These are phyloP conservation scores for Euphonia xanthogaster DNA, from an alignment of 2,797 vertebrate species.

Conservation along the genomic window DNA sequence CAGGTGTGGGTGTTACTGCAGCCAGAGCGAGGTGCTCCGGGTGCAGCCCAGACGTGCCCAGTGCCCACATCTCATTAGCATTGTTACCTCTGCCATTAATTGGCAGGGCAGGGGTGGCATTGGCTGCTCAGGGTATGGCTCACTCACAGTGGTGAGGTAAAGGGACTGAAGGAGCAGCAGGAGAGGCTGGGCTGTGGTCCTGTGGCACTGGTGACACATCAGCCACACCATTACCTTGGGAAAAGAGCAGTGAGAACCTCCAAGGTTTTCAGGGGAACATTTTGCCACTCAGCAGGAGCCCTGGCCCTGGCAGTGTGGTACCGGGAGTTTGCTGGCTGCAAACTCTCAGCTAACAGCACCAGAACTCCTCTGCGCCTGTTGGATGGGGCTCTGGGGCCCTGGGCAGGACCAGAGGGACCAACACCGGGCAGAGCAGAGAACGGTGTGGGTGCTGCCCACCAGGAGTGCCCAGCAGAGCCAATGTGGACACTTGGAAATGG, in stretches of 20 bases:
- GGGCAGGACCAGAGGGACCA: not conserved
- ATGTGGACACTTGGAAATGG: fast-evolving
- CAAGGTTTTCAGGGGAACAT: not conserved
- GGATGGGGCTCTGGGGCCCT: not conserved
- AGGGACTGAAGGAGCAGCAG: not conserved
- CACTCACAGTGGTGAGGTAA: fast-evolving
- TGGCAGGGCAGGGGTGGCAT: not conserved
- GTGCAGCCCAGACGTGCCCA: fast-evolving
- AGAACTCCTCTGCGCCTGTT: not conserved
- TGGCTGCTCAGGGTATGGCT: fast-evolving
- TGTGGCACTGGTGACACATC: not conserved
- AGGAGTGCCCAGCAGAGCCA: not conserved
- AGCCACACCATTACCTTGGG: not conserved
- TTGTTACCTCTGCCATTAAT: not conserved
- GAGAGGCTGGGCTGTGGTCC: not conserved
- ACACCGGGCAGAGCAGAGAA: fast-evolving
- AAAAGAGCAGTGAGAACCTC: not conserved
- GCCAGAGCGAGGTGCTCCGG: fast-evolving
- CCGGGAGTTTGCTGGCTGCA: not conserved
- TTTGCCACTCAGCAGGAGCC: not conserved
- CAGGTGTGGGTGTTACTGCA: fast-evolving
- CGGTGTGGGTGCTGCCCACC: not conserved
- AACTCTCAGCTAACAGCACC: not conserved
- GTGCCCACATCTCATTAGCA: fast-evolving
- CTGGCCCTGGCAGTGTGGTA: fast-evolving